Evolutionary conservation across 1,140 invertebrate genomes (phyloP).

Genomic region (Pachyrhynchus sulphureomaculatus): DNA sequence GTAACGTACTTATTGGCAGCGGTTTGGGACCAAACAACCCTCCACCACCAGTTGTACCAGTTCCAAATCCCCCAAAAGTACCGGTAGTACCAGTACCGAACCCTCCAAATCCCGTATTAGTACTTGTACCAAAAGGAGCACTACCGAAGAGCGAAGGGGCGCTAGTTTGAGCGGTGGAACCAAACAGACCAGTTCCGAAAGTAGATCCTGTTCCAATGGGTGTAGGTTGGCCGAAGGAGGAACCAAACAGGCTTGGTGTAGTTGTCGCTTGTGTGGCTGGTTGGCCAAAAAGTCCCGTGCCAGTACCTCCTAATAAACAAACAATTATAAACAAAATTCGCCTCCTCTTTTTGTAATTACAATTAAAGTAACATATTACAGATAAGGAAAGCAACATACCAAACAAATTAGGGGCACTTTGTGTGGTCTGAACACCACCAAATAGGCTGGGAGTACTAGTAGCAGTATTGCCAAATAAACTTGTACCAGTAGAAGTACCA

Average conservation of each 20-base stretch:
- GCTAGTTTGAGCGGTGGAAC: slow-evolving; percentile 24
- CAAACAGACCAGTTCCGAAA: slow-evolving; percentile 39
- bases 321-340: neutral
- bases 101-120: slow-evolving; percentile 44
- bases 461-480: slow-evolving; percentile 37
- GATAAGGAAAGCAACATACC: too few species aligned
- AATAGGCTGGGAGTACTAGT: slow-evolving; percentile 38
- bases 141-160: slow-evolving; percentile 50
- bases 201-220: slow-evolving; percentile 19
- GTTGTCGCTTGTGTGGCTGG: slow-evolving; percentile 36
- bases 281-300: slow-evolving; percentile 33
- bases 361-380: too few species aligned
- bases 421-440: slow-evolving; percentile 39
- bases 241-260: slow-evolving; percentile 45
- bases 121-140: slow-evolving; percentile 53
- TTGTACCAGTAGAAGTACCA: slow-evolving; percentile 46
- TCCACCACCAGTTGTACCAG: slow-evolving; percentile 47
- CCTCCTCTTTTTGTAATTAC: too few species aligned
- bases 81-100: slow-evolving; percentile 7
- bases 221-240: slow-evolving; percentile 37
- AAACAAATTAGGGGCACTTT: slow-evolving; percentile 44
- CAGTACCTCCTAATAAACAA: neutral
- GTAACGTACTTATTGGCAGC: neutral
- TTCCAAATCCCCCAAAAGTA: slow-evolving; percentile 60
- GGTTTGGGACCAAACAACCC: slow-evolving; percentile 54